Percentiles rank a stretch among this genome's conserved stretches.
phyloP scores from a whole-genome alignment of 2,113 vertebrate genomes.

The Cettia cetti region DNA sequence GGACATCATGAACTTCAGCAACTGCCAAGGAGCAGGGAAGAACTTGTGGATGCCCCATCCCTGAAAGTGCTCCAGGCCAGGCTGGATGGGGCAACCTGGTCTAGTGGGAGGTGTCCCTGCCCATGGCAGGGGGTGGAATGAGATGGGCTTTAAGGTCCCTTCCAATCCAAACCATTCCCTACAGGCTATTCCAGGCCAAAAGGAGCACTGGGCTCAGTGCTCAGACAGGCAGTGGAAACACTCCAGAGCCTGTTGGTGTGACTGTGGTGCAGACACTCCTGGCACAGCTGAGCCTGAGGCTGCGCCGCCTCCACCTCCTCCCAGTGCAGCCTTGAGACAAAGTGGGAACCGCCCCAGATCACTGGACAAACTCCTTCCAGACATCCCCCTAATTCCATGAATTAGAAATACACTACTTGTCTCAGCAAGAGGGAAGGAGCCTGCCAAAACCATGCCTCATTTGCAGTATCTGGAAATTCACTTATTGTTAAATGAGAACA shows the following conservation, averaged over 20 bases:
- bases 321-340: not conserved
- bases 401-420: not conserved
- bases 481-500: slow-evolving; percentile 33
- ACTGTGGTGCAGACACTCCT: not conserved
- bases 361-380: not conserved
- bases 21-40: not conserved
- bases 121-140: not conserved
- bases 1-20: not conserved
- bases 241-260: fast-evolving
- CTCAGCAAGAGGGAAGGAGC: not conserved
- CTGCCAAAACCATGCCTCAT: slow-evolving; percentile 6
- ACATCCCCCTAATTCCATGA: not conserved
- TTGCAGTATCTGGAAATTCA: slow-evolving; percentile 7
- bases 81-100: not conserved
- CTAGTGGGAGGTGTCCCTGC: not conserved
- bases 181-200: not conserved
- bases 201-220: not conserved
- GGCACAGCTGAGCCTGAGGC: fast-evolving
- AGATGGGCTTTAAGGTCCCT: not conserved
- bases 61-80: not conserved
- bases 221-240: not conserved
- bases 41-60: not conserved
- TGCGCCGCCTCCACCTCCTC: not conserved
- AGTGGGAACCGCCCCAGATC: not conserved
- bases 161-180: not conserved